phyloP scores from a whole-genome alignment of 1,140 invertebrate genomes.

The Drusus annulatus region DNA sequence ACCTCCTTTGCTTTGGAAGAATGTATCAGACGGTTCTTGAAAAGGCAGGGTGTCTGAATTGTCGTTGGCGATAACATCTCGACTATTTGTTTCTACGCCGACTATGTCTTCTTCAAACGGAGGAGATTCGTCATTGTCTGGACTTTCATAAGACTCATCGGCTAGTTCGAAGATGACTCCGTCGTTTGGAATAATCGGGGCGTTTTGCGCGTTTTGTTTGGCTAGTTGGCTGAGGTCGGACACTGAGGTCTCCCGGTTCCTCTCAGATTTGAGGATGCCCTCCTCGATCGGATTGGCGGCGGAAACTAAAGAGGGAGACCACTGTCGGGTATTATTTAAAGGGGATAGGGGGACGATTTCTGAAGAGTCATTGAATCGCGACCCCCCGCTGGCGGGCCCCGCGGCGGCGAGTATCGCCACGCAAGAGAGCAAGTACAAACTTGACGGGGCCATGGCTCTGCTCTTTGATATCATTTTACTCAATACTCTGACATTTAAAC shows the following conservation, averaged over 20 bases:
- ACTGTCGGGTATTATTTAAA: constrained; percentile 47
- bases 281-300: constrained; percentile 38
- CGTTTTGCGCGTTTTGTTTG: constrained; percentile 12
- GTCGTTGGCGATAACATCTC: constrained; percentile 29
- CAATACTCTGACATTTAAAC: background rate
- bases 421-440: constrained; percentile 49
- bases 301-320: constrained; percentile 40
- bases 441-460: constrained; percentile 21
- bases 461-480: constrained; percentile 6
- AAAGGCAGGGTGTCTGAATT: constrained; percentile 50
- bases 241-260: constrained; percentile 27
- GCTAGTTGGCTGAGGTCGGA: constrained; percentile 21
- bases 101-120: constrained; percentile 52
- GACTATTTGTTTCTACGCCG: constrained; percentile 41
- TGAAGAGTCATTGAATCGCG: constrained; percentile 55
- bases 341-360: constrained; percentile 41
- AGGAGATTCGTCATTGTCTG: constrained; percentile 42
- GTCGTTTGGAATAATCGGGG: background rate
- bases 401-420: constrained; percentile 36
- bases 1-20: constrained; percentile 35
- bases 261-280: constrained; percentile 42
- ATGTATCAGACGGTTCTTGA: constrained; percentile 51
- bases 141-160: constrained; percentile 49
- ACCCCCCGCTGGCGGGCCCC: constrained; percentile 38
- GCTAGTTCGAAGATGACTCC: background rate